Evolutionary conservation across 1,140 invertebrate genomes (phyloP).

Genomic region (Drosophila biarmipes): DNA sequence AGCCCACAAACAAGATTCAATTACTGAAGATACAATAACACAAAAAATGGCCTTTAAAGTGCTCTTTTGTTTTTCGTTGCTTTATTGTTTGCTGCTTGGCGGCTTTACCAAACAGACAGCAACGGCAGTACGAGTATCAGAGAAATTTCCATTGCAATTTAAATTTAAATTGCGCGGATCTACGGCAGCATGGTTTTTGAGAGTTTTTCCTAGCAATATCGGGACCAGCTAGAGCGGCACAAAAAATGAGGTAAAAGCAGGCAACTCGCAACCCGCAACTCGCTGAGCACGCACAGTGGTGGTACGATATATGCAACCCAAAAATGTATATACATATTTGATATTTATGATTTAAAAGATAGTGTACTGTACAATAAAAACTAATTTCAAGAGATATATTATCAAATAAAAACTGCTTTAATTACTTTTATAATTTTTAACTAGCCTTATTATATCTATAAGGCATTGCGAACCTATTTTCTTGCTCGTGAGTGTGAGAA

Average conservation of each 20-base stretch:
- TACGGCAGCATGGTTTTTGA: slow-evolving; percentile 74
- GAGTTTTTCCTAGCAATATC: slow-evolving; percentile 47
- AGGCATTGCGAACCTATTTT: no score
- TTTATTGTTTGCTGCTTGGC: slow-evolving; percentile 17
- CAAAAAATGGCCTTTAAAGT: slow-evolving; percentile 25
- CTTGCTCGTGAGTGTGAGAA: background rate
- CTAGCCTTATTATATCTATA: background rate
- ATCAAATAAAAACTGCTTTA: no score
- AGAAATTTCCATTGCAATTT: slow-evolving; percentile 74
- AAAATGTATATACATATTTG: no score
- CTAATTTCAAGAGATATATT: no score
- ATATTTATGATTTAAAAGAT: no score
- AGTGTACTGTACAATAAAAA: no score
- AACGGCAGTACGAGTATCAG: slow-evolving; percentile 19
- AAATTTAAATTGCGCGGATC: slow-evolving; percentile 79
- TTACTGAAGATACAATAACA: slow-evolving; percentile 25
- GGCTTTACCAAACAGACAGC: slow-evolving; percentile 20
- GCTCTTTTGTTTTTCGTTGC: slow-evolving; percentile 25
- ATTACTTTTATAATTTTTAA: background rate
- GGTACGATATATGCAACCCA: background rate
- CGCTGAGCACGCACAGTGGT: background rate
- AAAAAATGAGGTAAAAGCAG: slow-evolving; percentile 55
- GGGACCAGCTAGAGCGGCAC: slow-evolving; percentile 26
- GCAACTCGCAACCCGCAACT: slow-evolving; percentile 29
- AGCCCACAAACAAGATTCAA: slow-evolving; percentile 35